Conservation (phyloP, 1,140 invertebrate genomes). For the Ostrea edulis region DNA sequence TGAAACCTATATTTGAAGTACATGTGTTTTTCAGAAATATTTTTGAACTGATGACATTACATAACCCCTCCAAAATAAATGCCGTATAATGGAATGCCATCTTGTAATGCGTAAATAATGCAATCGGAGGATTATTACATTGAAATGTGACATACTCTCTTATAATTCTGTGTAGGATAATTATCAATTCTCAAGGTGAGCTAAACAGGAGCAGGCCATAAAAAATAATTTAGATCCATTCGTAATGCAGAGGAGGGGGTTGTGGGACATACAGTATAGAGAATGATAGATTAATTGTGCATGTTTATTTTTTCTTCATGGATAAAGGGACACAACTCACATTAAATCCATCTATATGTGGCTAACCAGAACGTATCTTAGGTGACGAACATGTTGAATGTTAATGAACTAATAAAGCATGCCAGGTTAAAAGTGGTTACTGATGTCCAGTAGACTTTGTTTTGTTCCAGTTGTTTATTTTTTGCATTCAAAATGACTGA, state of each 20-base stretch:
- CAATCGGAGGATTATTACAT: not conserved
- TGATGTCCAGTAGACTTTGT: not conserved
- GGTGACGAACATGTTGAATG: conserved; percentile 28
- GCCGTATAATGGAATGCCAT: not conserved
- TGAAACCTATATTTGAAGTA: not conserved
- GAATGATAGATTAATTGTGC: not conserved
- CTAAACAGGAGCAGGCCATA: not conserved
- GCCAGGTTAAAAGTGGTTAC: not conserved
- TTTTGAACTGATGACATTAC: not conserved
- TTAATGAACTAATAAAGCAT: conserved; percentile 26
- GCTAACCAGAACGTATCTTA: conserved; percentile 9
- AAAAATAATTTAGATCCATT: not conserved
- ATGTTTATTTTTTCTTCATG: conserved; percentile 27
- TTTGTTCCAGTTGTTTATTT: not conserved
- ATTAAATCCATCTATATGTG: not conserved
- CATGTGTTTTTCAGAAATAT: not conserved
- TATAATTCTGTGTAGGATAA: conserved; percentile 3
- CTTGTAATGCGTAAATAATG: not conserved
- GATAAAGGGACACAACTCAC: conserved; percentile 23
- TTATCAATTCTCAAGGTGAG: conserved; percentile 17
- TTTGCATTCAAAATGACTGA: conserved; percentile 34
- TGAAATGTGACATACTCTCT: not conserved
- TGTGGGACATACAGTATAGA: not conserved
- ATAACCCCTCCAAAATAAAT: not conserved
- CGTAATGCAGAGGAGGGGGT: conserved; percentile 8